Conservation (phyloP, 2,113 vertebrate genomes). For the Vimba vimba region DNA sequence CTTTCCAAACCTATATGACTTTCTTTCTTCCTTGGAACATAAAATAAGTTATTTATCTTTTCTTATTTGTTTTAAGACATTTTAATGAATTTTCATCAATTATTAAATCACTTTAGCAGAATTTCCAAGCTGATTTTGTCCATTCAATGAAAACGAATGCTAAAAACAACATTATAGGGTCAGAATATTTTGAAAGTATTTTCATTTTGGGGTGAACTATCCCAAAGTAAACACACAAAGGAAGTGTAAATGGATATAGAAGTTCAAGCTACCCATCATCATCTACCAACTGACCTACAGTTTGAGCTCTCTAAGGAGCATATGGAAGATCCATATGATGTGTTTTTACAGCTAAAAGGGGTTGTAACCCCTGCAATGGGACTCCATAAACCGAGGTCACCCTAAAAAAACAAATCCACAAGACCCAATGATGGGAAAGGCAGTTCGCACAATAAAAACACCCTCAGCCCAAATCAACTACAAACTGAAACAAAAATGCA, state of each 20-base stretch:
- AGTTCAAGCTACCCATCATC: neutral
- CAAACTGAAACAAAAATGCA: neutral
- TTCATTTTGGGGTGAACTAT: neutral
- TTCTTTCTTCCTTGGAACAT: neutral
- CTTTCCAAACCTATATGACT: neutral
- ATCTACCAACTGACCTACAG: slow-evolving; percentile 45
- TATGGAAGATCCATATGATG: slow-evolving; percentile 36
- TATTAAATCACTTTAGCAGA: too few species aligned
- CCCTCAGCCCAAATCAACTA: neutral
- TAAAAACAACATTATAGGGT: neutral
- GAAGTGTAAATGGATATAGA: neutral
- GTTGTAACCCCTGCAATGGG: slow-evolving; percentile 2
- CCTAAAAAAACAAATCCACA: slow-evolving; percentile 51
- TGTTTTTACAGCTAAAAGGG: slow-evolving; percentile 66
- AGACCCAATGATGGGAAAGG: neutral
- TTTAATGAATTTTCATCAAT: too few species aligned
- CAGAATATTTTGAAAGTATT: neutral
- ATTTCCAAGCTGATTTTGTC: neutral
- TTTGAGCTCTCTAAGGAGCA: neutral
- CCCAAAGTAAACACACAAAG: slow-evolving; percentile 1
- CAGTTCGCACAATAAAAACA: slow-evolving; percentile 21
- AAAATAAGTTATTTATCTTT: neutral
- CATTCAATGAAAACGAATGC: neutral
- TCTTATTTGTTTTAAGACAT: neutral
- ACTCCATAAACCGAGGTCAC: slow-evolving; percentile 18